phyloP scores from a whole-genome alignment of 2,888 invertebrate genomes.

The Conistra vaccinii region DNA sequence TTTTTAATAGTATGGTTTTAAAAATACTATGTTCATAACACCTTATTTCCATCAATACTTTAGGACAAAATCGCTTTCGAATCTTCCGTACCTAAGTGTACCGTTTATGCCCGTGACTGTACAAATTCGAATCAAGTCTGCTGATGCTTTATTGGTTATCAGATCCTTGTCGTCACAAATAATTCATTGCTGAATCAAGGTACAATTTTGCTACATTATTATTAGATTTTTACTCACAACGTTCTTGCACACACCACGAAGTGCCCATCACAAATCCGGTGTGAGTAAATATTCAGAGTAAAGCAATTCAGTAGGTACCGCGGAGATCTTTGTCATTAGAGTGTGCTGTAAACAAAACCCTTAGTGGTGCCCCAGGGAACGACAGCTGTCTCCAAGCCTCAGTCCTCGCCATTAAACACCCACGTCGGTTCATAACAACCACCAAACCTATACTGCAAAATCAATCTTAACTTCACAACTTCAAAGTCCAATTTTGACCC shows the following conservation, averaged over 20 bases:
- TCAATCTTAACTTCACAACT: slow-evolving; percentile 41
- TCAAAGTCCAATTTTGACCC: slow-evolving; percentile 53
- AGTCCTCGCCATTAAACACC: slow-evolving; percentile 85
- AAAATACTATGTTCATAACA: too few relatives aligned
- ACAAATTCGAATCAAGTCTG: not conserved
- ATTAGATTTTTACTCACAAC: not conserved
- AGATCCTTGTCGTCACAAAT: not conserved
- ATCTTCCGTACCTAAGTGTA: too few relatives aligned
- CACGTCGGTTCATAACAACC: slow-evolving; percentile 77
- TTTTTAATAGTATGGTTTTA: too few relatives aligned
- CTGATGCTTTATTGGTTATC: not conserved
- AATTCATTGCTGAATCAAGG: not conserved
- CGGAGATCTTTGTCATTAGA: slow-evolving; percentile 84
- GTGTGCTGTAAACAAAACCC: slow-evolving; percentile 87
- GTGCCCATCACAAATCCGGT: slow-evolving; percentile 37
- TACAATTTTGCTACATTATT: not conserved
- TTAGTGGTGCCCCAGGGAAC: slow-evolving; percentile 83
- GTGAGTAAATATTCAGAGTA: slow-evolving; percentile 56
- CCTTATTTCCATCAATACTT: too few relatives aligned
- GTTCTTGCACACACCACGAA: slow-evolving; percentile 10
- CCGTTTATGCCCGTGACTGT: not conserved
- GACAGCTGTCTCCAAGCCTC: slow-evolving; percentile 89
- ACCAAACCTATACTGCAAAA: slow-evolving; percentile 61
- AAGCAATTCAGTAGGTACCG: slow-evolving; percentile 63
- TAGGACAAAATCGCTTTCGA: too few relatives aligned